Evolutionary conservation across 2,797 vertebrate species (phyloP), one percentile per base, ranked within the genome.

Genomic region (Poeciliopsis paucimaculata): DNA sequence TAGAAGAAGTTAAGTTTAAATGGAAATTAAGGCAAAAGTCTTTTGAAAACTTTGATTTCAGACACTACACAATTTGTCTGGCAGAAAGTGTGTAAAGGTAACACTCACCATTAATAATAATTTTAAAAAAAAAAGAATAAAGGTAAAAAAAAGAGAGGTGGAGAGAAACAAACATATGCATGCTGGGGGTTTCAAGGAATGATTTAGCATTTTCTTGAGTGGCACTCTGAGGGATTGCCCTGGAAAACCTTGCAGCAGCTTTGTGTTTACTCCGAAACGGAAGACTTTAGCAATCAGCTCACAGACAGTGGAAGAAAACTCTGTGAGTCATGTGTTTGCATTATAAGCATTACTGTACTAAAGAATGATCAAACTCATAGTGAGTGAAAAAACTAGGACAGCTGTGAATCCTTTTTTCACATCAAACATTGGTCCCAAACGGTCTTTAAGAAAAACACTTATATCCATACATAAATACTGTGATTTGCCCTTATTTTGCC

Each of bases 141-240:
- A 81, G 5, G 60, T 78, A 60, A 83, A 73, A 84, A 75, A 64
- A 78, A 77, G 43, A 36, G 53, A 72, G 41, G 36, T 36, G 53
- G 78, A 72, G 79, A 43, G 76, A 86, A 75, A 84, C 51, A 83
- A 85, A 82, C 71, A 77, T 77, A 70, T 64, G 76, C 72, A 75
- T 82, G 81, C 73, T 80, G 90, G 74, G 80, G 85, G 89, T 80
- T 88, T 90, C 77, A 84, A 91, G 87, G 78, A 79, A 82, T 88
- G 64, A 81, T 94, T 94, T 93, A 85, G 89, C 86, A 93, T 94
- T 94, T 93, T 85, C 86, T 76, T 87, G 84, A 91, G 88, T 86
- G 93, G 83, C 90, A 91, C 85, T 53, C 93, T 90, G 84, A 93
- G 89, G 93, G 91, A 93, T 95, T 93, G 92, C 89, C 91, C 85